phyloP scores from a whole-genome alignment of 2,888 invertebrate genomes.

The Trimorus sp. region DNA sequence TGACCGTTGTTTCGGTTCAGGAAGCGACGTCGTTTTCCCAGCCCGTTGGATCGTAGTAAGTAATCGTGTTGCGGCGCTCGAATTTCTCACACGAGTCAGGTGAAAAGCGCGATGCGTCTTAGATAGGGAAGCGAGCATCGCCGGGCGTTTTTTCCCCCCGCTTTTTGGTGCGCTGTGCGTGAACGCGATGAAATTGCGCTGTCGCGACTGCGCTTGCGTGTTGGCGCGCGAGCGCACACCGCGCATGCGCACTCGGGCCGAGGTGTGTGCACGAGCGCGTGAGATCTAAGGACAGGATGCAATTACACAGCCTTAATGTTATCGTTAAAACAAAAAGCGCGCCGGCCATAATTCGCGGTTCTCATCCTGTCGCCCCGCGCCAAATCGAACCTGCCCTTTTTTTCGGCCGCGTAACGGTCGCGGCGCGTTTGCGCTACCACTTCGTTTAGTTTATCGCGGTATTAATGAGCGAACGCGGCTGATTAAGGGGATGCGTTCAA shows the following conservation, averaged over 20 bases:
- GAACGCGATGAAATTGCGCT: conserved; percentile 55
- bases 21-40: too few species aligned
- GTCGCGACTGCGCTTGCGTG: conserved; percentile 52
- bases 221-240: conserved; percentile 54
- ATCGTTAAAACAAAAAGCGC: conserved; percentile 78
- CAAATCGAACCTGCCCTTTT: conserved; percentile 44
- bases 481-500: conserved; percentile 29
- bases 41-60: too few species aligned
- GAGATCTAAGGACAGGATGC: conserved; percentile 76
- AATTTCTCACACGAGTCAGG: conserved; percentile 77
- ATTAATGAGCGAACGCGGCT: conserved; percentile 47
- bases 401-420: conserved; percentile 41
- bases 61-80: background rate
- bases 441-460: conserved; percentile 50
- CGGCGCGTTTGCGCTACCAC: conserved; percentile 33
- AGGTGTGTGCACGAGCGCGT: conserved; percentile 67
- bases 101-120: conserved; percentile 73
- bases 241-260: conserved; percentile 46
- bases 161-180: conserved; percentile 43
- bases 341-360: conserved; percentile 74
- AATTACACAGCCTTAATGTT: conserved; percentile 78
- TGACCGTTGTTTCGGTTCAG: too few species aligned
- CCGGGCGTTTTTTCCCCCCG: background rate
- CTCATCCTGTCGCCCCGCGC: conserved; percentile 69
- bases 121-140: conserved; percentile 5